Base-by-base conservation (phyloP, 2,113 vertebrate genomes). In the Sebastes schlegelii region DNA sequence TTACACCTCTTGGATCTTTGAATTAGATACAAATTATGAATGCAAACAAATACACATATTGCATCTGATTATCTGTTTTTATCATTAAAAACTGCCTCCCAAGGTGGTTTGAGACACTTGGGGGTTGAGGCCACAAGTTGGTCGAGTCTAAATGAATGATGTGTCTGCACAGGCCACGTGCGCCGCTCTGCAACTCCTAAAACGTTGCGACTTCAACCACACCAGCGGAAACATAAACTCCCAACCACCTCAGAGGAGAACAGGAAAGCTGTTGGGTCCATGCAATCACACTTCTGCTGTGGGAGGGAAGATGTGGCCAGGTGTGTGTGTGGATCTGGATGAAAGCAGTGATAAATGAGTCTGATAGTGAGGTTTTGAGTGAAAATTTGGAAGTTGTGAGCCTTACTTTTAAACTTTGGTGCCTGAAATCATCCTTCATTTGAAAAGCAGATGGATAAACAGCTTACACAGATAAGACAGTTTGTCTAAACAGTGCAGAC, bases 201-300 rank as follows among this genome's bases (percentile, higher is more conserved):
- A 85, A 82, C 10, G 66, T 83, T 76, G 70, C 10, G 42, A 87
- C 64, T 75, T 42, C 4, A 65, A 61, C 85, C 80, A 34, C 82
- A 78, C 55, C 52, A 71, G 77, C 52, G 61, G 82, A 87, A 92
- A 86, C 84, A 87, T 62, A 84, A 89, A 90, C 87, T 84, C 34
- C 12, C 23, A 62, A 42, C 57, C 64, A 65, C 72, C 62, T 74
- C 60, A 11, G 23, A 73, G 67, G 23, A 73, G 67, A 34, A 77
- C 70, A 89, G 82, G 68, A 89, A 82, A 51, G 64, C 13, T 42
- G 80, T 55, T 6, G 16, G 49, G 49, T n/a, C 4, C 17, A 45
- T 61, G 63, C 23, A 17, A 76, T 76, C 79, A 57, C 16, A 5
- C 49, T 4, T 67, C 7, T 63, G 69, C 66, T 72, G 60, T 14